Base-by-base conservation (phyloP, 1,140 invertebrate species). In the Drosophila subpulchrella region DNA sequence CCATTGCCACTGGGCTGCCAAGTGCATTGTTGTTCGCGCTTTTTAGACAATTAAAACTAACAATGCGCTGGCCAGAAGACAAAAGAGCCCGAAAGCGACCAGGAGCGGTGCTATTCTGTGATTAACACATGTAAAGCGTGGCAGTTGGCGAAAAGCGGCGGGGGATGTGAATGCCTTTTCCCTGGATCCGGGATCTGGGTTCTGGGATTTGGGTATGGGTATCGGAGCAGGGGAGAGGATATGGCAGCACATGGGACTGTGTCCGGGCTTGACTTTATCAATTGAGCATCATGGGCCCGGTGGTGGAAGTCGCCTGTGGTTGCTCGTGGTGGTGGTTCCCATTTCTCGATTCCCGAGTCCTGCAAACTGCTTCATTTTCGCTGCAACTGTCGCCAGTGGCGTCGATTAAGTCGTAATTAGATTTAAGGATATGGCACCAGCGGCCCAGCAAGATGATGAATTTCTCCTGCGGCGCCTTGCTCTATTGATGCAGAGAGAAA, bases 371-470 rank as follows among this genome's bases (percentile, higher is more conserved):
- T 65, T 66, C 77, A 75, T 65, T 81, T 80, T 80, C 73, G 84
- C 70, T 89, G 85, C 84, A 89, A 89, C 84, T 89, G 84, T 89
- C 84, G 84, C 84, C 85, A 89, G 67, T 89, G 85, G 84, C 84
- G 84, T 89, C 84, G 90, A 91, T 91, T 91, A 91, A 91, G 90
- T 91, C 90, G 90, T 91, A 91, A 91, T 91, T 91, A 91, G 86
- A 91, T 91, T 91, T 91, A 91, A 91, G 86, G 86, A 91, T 91
- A 91, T 91, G 83, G 78, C 86, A 91, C 90, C 90, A 91, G 90
- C 75, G 81, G 78, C 73, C 82, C 83, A 70, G 81, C 85, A 90
- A 89, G 85, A 90, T 90, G 86, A 90, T 90, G 86, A 90, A 90
- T 90, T 90, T 90, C 86, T 90, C 50, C 58, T 53, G 39, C 51